phyloP scores from a whole-genome alignment of 2,113 vertebrate species.

The Hipposideros armiger region DNA sequence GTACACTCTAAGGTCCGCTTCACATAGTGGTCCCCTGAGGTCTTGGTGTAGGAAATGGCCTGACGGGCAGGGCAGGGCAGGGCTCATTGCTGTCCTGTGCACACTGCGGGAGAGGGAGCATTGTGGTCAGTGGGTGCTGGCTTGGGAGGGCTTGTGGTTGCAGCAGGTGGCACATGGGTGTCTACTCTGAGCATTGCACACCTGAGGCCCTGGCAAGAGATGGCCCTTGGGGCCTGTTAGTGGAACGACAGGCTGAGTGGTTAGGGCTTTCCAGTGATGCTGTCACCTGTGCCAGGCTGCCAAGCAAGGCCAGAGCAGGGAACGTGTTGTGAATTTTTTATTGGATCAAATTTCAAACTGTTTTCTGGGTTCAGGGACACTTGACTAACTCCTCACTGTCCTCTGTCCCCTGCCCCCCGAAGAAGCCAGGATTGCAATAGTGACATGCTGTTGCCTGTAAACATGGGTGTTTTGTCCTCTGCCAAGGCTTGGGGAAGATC shows the following conservation, averaged over 20 bases:
- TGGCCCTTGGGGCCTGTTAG: not conserved
- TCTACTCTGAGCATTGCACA: not conserved
- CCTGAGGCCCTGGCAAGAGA: not conserved
- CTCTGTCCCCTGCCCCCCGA: not conserved
- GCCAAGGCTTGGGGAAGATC: fast-evolving
- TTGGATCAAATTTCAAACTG: not conserved
- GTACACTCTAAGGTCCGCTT: not conserved
- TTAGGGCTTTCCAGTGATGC: fast-evolving
- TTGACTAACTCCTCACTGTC: not conserved
- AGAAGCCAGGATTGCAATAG: not conserved
- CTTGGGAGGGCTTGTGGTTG: too few species aligned
- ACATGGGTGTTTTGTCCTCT: not conserved
- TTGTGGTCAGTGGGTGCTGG: not conserved
- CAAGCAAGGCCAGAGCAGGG: not conserved
- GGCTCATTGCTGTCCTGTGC: not conserved
- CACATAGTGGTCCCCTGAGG: not conserved
- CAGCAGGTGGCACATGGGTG: not conserved
- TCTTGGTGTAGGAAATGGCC: not conserved
- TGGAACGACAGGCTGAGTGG: fast-evolving
- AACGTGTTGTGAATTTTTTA: not conserved
- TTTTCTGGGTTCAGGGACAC: not conserved
- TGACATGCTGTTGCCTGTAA: not conserved
- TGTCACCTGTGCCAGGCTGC: not conserved
- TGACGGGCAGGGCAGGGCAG: not conserved
- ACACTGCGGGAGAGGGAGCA: too few species aligned